Evolutionary conservation across 2,113 vertebrate species (phyloP), one percentile per base, ranked within the genome.

Genomic region (Asarcornis scutulata): DNA sequence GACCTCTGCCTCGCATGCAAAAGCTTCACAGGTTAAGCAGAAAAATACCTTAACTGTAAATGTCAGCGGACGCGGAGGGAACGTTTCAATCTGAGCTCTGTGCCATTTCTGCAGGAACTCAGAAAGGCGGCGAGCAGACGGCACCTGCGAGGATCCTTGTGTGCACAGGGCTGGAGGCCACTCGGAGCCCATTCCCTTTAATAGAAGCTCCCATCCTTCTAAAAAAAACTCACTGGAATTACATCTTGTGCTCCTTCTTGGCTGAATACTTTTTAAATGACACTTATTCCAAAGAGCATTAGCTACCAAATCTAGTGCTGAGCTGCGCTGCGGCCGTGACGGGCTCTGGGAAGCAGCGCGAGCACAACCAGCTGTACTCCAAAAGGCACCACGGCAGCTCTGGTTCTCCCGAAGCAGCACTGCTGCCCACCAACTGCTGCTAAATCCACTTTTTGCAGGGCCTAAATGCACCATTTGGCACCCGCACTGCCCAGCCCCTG

Each of bases 1-100:
- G 97, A 91, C 89, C 91, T 97, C 94, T 74, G 66, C 71, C 91
- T 76, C 6, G 0, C 40, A 67, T 59, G 89, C 78, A 94, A 92
- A 94, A 94, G 67, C 82, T 88, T 81, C 75, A 63, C 87, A 92
- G 92, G 96, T 95, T 97, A 96, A 92, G 96, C 92, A 58, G 74
- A 85, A 91, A 92, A 96, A 86, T 67, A 92, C 91, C 53, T 46
- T 27, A 36, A 18, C n/a, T 10, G 23, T 29, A 32, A 62, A 60
- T 26, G 62, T 14, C 60, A 56, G 29, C 81, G 85, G 52, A 58
- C 2, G 2, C 48, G 44, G 55, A 81, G 84, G 77, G 83, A 86
- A 68, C 15, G 32, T 17, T 64, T 89, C 36, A 20, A 36, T 34
- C 55, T 48, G 62, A 87, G 83, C 46, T 88, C 16, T 56, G 59